phyloP scores from a whole-genome alignment of 2,113 vertebrate genomes.

The Sphaerodactylus townsendi region DNA sequence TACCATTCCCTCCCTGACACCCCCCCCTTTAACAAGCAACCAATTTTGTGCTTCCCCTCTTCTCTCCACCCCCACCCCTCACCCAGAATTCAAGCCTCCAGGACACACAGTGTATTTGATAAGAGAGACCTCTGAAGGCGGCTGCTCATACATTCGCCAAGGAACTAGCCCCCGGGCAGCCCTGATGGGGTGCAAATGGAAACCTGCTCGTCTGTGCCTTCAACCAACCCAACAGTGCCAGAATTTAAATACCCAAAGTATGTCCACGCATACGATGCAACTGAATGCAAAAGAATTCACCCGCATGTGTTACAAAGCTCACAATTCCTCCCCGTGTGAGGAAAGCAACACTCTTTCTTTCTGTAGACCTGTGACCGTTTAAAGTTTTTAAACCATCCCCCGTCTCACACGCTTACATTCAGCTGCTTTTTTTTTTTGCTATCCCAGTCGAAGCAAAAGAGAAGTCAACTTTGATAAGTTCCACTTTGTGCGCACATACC shows the following conservation, averaged over 20 bases:
- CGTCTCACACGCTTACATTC: neutral
- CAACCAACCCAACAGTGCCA: too few relatives aligned
- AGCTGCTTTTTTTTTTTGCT: too few relatives aligned
- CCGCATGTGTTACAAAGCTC: neutral
- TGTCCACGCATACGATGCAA: too few relatives aligned
- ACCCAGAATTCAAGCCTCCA: constrained; percentile 26
- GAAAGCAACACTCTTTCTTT: neutral
- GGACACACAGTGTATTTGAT: constrained; percentile 41
- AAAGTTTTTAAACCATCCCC: neutral
- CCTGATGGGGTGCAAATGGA: neutral
- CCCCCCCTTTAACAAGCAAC: neutral
- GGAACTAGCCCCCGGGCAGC: neutral
- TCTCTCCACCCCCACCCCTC: constrained; percentile 20
- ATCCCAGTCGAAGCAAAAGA: neutral
- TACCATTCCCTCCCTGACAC: neutral
- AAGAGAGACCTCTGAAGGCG: constrained; percentile 33
- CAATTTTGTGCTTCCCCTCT: neutral
- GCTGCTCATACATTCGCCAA: neutral
- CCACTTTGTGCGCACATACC: too few relatives aligned
- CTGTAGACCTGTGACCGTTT: neutral
- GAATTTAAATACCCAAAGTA: too few relatives aligned
- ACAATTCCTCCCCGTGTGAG: too few relatives aligned
- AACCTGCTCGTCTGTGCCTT: too few relatives aligned
- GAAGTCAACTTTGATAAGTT: neutral
- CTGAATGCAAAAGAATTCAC: neutral